Evolutionary conservation across 1,140 invertebrate species (phyloP), one percentile per base, ranked within the genome.

Genomic region (Linepithema humile): DNA sequence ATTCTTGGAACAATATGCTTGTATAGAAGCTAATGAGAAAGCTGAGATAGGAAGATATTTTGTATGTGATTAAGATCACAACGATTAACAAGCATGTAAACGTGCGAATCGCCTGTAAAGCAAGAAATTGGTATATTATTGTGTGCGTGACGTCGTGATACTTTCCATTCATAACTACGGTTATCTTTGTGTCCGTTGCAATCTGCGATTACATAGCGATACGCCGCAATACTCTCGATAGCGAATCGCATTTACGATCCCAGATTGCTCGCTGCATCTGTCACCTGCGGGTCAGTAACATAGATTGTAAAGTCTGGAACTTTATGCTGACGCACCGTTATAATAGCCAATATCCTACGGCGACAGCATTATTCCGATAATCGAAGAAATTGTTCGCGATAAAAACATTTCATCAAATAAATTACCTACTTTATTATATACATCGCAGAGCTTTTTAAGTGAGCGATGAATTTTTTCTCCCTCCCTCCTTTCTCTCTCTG

Each of bases 291-390:
- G 20, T 77, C 73, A 64, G 65, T 77, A 48, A 77, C 59, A 40
- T 43, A 20, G 7, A 50, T 20, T 35, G 7, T 43, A n/a, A 5
- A 1, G 23, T 23, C 40, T 50, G n/a, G n/a, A n/a, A n/a, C 29
- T 77, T 77, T 50, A 48, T 62, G 43, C 7, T n/a, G 70, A 73
- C 15, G 20, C 45, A 50, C 59, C 59, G 57, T 77, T 77, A 65
- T 50, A 77, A 65, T 50, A 20, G 9, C 15, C 40, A 15, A 12
- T 7, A n/a, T 64, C 40, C 26, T 38, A 32, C 20, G 50, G 35
- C 45, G 35, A 57, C 20, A 73, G 35, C 70, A 59, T 74, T 59
- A 59, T 59, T 74, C 12, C 9, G 20, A 59, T 74, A 40, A 73
- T 6, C 50, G 0, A 38, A 35, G 38, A 32, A 57, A 10, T 2